Percentiles rank a stretch among this genome's conserved stretches.
phyloP scores from a whole-genome alignment of 2,888 invertebrate genomes.

The Lycocerus yunnanus region DNA sequence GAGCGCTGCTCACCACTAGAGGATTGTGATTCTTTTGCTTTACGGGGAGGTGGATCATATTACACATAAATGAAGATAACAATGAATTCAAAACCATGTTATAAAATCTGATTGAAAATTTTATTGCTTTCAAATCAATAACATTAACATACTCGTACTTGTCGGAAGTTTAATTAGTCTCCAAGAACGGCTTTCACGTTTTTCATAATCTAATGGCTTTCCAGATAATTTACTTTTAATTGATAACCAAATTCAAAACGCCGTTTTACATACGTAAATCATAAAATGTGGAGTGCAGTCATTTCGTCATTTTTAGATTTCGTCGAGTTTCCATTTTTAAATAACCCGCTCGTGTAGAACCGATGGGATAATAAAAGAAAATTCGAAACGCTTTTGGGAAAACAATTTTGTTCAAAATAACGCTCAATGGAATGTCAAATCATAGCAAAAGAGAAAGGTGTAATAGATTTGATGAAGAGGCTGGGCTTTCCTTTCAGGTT shows the following conservation, averaged over 20 bases:
- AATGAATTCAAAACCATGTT: background rate
- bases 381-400: background rate
- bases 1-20: constrained; percentile 14
- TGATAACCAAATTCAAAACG: background rate
- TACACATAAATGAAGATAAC: background rate
- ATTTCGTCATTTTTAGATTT: background rate
- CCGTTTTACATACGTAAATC: background rate
- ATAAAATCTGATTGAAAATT: background rate
- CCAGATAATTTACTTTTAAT: background rate
- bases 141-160: background rate
- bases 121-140: background rate
- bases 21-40: background rate
- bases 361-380: background rate
- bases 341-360: background rate
- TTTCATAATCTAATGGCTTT: background rate
- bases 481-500: background rate
- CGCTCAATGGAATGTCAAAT: background rate
- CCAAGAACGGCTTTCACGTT: background rate
- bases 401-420: background rate
- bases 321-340: background rate
- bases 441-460: background rate
- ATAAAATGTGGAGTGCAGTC: background rate
- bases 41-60: constrained; percentile 7
- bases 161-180: background rate
- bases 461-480: background rate